Evolutionary conservation across 2,113 vertebrate genomes (phyloP).

Genomic region (Cacatua alba): DNA sequence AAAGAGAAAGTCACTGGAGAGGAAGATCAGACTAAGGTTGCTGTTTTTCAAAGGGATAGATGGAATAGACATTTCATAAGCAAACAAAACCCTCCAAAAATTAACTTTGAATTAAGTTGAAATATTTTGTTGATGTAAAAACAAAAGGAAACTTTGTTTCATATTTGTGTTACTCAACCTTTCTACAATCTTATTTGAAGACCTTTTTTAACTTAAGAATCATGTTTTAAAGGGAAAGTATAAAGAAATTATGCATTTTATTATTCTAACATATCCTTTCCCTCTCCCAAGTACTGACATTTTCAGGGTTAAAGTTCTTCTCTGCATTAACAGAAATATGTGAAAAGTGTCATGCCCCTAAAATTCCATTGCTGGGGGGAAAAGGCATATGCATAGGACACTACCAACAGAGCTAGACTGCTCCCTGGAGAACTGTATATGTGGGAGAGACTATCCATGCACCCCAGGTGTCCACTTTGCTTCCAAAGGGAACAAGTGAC

Average conservation of each 20-base stretch:
- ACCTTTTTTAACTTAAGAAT: not conserved
- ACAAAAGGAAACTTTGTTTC: not conserved
- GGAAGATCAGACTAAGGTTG: not conserved
- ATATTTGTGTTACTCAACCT: not conserved
- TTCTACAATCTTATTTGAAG: not conserved
- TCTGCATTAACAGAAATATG: not conserved
- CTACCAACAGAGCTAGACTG: not conserved
- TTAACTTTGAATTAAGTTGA: constrained; percentile 8
- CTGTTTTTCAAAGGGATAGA: not conserved
- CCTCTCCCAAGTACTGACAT: not conserved
- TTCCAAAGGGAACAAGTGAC: not conserved
- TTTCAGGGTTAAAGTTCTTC: not conserved
- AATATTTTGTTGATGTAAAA: not conserved
- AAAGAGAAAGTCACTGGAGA: constrained; percentile 36
- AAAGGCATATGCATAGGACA: not conserved
- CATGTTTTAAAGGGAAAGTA: not conserved
- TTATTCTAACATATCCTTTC: not conserved
- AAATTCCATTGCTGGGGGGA: not conserved
- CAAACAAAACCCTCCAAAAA: constrained; percentile 22
- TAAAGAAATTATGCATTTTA: not conserved
- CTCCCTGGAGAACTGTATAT: rapidly evolving
- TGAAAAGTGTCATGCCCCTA: not conserved
- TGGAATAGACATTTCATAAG: not conserved
- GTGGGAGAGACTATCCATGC: not conserved
- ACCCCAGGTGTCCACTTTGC: not conserved